Percentiles rank a stretch among this genome's conserved stretches.
Conservation (phyloP, 2,797 vertebrate genomes). For the Cyclopterus lumpus region DNA sequence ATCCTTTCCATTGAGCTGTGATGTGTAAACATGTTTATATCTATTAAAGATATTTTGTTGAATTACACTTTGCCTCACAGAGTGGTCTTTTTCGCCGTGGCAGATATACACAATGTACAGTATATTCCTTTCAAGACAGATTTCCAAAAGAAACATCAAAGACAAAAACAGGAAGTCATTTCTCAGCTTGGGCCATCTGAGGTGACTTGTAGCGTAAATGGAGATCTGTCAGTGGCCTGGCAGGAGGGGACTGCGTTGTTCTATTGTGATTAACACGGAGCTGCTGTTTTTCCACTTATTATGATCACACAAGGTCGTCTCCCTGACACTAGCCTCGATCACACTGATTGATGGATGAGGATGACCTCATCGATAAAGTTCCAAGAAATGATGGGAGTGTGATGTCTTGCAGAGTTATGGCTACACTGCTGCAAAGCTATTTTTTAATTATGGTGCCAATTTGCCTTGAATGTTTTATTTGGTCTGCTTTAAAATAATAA, state of each 20-base stretch:
- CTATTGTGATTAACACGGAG: conserved; percentile 59
- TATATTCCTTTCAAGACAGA: background rate
- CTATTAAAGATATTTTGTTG: conserved; percentile 86
- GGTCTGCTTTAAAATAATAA: background rate
- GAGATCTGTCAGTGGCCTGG: conserved; percentile 38
- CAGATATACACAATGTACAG: background rate
- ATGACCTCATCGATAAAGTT: conserved; percentile 17
- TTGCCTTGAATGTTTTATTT: background rate
- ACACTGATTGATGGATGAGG: conserved; percentile 53
- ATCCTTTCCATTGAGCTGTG: conserved; percentile 81
- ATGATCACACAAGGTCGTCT: conserved; percentile 51
- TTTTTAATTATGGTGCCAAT: background rate
- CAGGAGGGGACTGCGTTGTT: conserved; percentile 40
- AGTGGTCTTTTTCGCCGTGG: conserved; percentile 17
- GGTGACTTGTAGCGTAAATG: conserved; percentile 37
- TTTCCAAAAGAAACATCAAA: background rate
- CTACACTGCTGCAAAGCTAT: background rate
- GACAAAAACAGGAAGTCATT: background rate
- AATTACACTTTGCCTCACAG: conserved; percentile 54
- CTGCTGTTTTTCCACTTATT: conserved; percentile 58
- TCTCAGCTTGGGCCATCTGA: conserved; percentile 4
- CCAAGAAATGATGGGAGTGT: background rate
- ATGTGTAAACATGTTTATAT: conserved; percentile 82
- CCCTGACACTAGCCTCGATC: conserved; percentile 24
- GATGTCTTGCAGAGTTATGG: background rate